Conservation (phyloP, 2,113 vertebrate genomes). For the Cryptomyrus ogoouensis region DNA sequence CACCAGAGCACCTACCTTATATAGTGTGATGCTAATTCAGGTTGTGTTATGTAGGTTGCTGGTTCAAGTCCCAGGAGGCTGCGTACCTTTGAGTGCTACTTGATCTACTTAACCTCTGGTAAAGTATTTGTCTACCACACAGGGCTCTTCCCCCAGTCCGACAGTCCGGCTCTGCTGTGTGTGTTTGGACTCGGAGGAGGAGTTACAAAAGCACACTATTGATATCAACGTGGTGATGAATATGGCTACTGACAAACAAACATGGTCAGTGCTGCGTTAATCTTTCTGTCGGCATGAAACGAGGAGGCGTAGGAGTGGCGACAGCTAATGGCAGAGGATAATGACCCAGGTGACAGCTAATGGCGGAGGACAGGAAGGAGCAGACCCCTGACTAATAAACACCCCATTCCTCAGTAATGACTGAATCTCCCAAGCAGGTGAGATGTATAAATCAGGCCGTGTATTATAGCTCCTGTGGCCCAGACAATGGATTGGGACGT, state of each 20-base stretch:
- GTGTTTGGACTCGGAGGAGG: not conserved
- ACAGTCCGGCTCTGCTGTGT: not conserved
- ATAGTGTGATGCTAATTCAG: not conserved
- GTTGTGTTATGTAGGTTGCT: not conserved
- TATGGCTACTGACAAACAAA: not conserved
- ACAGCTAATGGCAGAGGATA: not conserved
- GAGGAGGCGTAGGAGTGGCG: not conserved
- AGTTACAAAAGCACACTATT: not conserved
- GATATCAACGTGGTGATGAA: not conserved
- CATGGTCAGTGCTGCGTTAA: not conserved
- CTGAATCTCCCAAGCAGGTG: not conserved
- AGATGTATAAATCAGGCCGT: not conserved
- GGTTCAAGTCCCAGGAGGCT: slow-evolving; percentile 1
- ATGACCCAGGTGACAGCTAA: slow-evolving; percentile 1
- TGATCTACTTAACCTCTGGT: not conserved
- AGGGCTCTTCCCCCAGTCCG: not conserved
- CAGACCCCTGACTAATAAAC: not conserved
- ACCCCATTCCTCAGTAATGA: not conserved
- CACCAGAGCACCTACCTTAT: not conserved
- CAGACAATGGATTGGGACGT: not conserved
- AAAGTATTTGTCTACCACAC: not conserved
- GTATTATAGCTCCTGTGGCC: not conserved
- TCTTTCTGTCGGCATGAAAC: not conserved
- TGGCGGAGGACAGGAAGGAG: not conserved
- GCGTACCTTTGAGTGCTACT: not conserved